These are phyloP conservation scores for Oncopeltus fasciatus DNA, from an alignment of 1,140 invertebrate genomes.

Conservation along the genomic window DNA sequence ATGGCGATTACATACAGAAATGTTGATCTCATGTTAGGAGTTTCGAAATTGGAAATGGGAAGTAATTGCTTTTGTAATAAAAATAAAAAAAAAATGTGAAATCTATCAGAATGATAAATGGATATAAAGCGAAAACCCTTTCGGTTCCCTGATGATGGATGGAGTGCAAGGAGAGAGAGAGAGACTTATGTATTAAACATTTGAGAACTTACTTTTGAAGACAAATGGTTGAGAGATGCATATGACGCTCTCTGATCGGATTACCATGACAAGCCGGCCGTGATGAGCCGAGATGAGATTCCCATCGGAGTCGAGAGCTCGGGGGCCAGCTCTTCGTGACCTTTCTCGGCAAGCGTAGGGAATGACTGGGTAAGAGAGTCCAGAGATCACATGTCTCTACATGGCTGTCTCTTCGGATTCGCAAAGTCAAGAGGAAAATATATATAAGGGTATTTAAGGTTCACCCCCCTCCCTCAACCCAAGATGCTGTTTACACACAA, in stretches of 20 bases:
- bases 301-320: not conserved
- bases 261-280: conserved; percentile 1
- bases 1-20: no score
- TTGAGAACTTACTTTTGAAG: conserved; percentile 6
- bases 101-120: not conserved
- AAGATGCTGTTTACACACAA: no score
- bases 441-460: no score
- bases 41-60: conserved; percentile 3
- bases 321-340: no score
- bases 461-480: no score
- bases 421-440: no score
- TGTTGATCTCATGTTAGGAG: no score
- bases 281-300: not conserved
- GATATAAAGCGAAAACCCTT: not conserved
- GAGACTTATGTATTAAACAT: conserved; percentile 3
- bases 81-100: not conserved
- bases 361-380: no score
- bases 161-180: not conserved
- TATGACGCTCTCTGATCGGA: not conserved
- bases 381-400: no score
- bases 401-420: no score
- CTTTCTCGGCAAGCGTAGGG: no score
- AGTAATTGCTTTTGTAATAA: conserved; percentile 5
- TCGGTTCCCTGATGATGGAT: not conserved
- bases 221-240: not conserved